Conservation (phyloP, 2,113 vertebrate genomes). For the Mus musculus region GRCm39 chr7:53437001-53437500, state of each 20-base stretch:
- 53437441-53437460: background rate
- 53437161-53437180: background rate
- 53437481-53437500: background rate
- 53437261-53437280: background rate
- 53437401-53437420: too few relatives aligned
- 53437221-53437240: background rate
- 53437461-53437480: background rate
- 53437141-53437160: background rate
- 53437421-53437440: background rate
- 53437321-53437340: background rate
- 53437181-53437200: accelerated
- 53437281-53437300: background rate
- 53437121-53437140: background rate
- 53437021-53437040: background rate
- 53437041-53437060: background rate
- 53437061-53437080: background rate
- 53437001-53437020: background rate
- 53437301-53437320: background rate
- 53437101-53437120: background rate
- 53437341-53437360: too few relatives aligned
- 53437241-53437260: background rate
- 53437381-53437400: background rate
- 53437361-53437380: background rate
- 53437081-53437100: background rate
- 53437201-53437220: too few relatives aligned